Conservation (phyloP, 37 sponge, comb jelly and placozoan genomes). For the Spongilla lacustris region DNA sequence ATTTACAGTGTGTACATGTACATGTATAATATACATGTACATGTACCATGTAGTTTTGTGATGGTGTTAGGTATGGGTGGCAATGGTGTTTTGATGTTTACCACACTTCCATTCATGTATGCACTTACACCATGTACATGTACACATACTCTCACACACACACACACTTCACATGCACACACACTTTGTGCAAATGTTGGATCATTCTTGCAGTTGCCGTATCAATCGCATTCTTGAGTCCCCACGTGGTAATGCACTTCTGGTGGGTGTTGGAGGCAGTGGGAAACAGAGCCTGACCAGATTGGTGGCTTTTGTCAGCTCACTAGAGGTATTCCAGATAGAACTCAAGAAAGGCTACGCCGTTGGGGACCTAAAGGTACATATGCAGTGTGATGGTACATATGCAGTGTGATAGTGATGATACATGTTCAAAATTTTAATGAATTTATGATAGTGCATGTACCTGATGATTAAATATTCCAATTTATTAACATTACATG, state of each 20-base stretch:
- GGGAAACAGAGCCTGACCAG: slow-evolving; percentile 96
- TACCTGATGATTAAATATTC: no score
- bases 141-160: background rate
- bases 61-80: no score
- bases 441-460: no score
- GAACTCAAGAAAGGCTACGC: slow-evolving; percentile 97
- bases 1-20: no score
- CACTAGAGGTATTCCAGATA: slow-evolving; percentile 97
- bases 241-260: slow-evolving; percentile 96
- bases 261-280: slow-evolving; percentile 98
- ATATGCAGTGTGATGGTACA: background rate
- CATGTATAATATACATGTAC: no score
- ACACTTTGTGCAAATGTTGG: no score
- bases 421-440: no score
- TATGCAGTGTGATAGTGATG: background rate
- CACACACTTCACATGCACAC: no score
- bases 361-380: slow-evolving; percentile 85
- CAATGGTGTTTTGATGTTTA: no score
- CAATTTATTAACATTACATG: no score
- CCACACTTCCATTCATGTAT: no score
- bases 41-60: no score
- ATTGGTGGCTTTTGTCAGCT: slow-evolving; percentile 91
- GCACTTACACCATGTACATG: slow-evolving; percentile 1
- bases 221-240: slow-evolving; percentile 98
- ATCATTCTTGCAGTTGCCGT: slow-evolving; percentile 68